phyloP scores from a whole-genome alignment of 2,113 vertebrate species.

The Nanorana parkeri region DNA sequence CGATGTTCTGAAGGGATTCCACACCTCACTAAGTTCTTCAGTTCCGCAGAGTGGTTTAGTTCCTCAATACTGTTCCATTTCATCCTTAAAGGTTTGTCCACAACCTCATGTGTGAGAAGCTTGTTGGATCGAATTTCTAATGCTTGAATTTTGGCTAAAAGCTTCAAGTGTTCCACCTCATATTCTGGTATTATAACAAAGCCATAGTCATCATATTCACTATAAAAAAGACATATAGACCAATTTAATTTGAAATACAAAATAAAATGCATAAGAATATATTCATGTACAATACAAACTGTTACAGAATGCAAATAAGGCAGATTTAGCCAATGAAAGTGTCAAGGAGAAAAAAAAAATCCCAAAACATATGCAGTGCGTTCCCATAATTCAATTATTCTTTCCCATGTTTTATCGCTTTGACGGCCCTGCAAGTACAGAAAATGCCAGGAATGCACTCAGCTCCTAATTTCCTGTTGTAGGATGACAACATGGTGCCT shows the following conservation, averaged over 20 bases:
- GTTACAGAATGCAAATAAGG: too few species aligned
- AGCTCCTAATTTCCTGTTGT: too few species aligned
- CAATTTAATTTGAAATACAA: background rate
- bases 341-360: too few species aligned
- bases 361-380: too few species aligned
- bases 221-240: constrained; percentile 60
- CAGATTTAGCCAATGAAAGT: too few species aligned
- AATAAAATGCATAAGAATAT: background rate
- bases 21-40: constrained; percentile 83
- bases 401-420: background rate
- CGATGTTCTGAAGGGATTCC: constrained; percentile 86
- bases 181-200: constrained; percentile 89
- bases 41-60: constrained; percentile 70
- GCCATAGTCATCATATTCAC: constrained; percentile 90
- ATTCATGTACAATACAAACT: too few species aligned
- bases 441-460: too few species aligned
- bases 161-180: constrained; percentile 89
- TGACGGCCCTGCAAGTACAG: too few species aligned
- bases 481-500: too few species aligned
- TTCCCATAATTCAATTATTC: background rate
- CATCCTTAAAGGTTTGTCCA: constrained; percentile 75
- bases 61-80: constrained; percentile 83
- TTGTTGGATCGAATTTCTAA: constrained; percentile 89
- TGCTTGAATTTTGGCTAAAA: constrained; percentile 90
- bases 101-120: constrained; percentile 76